phyloP scores from a whole-genome alignment of 2,797 vertebrate genomes.

The Ctenochaetus hawaiiensis region DNA sequence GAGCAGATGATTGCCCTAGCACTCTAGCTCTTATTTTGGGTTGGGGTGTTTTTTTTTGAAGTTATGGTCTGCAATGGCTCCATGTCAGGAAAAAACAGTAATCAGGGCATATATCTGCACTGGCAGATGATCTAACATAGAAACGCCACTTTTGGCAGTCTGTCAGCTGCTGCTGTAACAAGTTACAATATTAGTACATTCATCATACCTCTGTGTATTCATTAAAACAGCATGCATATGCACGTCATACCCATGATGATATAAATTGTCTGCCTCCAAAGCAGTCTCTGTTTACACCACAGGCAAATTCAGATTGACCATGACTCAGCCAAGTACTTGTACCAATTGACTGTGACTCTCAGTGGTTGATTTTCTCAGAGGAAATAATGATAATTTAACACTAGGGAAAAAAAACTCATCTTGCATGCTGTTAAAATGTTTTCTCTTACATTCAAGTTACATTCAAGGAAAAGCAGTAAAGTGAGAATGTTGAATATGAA shows the following conservation, averaged over 20 bases:
- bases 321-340: not conserved
- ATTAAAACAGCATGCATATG: not conserved
- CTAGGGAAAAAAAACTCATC: not conserved
- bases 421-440: not conserved
- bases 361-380: not conserved
- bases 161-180: slow-evolving; percentile 7
- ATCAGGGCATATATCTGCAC: not conserved
- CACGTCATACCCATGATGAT: not conserved
- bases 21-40: too few species aligned
- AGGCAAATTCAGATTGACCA: not conserved
- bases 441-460: not conserved
- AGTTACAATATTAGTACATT: not conserved
- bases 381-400: too few species aligned
- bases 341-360: not conserved
- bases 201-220: fast-evolving
- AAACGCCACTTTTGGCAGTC: not conserved
- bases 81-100: slow-evolving; percentile 1
- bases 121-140: not conserved
- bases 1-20: slow-evolving; percentile 5
- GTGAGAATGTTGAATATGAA: not conserved
- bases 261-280: not conserved
- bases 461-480: not conserved
- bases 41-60: not conserved
- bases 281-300: not conserved
- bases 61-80: not conserved